These are phyloP conservation scores for Eucriotettix oculatus DNA, from an alignment of 2,888 invertebrate genomes.

Conservation along the genomic window DNA sequence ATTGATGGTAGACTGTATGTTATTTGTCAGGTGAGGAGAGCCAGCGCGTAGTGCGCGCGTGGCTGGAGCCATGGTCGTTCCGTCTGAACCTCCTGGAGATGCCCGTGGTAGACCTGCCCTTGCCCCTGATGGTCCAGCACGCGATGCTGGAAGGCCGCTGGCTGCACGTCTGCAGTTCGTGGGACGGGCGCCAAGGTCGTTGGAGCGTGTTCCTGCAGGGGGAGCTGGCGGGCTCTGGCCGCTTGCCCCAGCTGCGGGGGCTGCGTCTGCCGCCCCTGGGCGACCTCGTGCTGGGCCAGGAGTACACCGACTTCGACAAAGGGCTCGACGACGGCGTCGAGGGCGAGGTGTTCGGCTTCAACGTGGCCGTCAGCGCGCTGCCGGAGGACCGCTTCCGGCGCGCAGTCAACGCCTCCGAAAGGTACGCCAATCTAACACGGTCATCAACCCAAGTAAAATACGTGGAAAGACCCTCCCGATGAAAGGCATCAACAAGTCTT, in stretches of 20 bases:
- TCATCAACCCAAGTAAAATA: too few species aligned
- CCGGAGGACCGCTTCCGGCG: too few species aligned
- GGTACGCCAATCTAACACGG: too few species aligned
- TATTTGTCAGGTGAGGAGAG: constrained; percentile 34
- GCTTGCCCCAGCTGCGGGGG: constrained; percentile 34
- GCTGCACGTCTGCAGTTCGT: constrained; percentile 50
- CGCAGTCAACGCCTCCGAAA: too few species aligned
- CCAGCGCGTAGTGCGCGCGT: constrained; percentile 35
- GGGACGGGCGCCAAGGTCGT: constrained; percentile 40
- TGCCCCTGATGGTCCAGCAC: constrained; percentile 15
- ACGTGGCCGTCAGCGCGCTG: constrained; percentile 1
- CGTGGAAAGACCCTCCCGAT: too few species aligned
- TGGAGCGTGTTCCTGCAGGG: constrained; percentile 30
- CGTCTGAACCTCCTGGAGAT: constrained; percentile 21
- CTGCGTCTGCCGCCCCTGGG: constrained; percentile 39
- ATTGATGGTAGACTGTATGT: neutral
- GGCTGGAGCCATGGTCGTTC: constrained; percentile 43
- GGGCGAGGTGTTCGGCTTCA: constrained; percentile 46
- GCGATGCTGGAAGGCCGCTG: constrained; percentile 25
- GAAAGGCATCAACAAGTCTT: too few species aligned
- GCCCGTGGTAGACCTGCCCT: constrained; percentile 29
- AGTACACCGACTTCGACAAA: constrained; percentile 46
- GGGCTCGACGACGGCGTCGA: constrained; percentile 47
- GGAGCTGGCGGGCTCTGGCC: constrained; percentile 2
- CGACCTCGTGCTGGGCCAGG: constrained; percentile 51